Percentiles rank a stretch among this genome's conserved stretches.
Conservation (phyloP, 2,888 invertebrate genomes). For the Orgyia antiqua region DNA sequence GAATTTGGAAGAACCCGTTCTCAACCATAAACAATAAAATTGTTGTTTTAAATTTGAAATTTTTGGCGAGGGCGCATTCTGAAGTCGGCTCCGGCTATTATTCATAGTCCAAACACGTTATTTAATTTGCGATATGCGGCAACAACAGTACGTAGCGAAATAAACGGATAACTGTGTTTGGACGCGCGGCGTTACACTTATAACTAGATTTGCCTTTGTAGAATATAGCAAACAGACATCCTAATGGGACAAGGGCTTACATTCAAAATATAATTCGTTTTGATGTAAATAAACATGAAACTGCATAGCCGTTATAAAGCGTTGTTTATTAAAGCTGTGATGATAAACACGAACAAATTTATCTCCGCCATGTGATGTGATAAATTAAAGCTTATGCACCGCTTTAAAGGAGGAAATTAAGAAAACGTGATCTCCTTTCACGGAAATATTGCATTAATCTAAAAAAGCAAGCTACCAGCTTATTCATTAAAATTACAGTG, state of each 20-base stretch:
- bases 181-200: conserved; percentile 53
- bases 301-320: conserved; percentile 33
- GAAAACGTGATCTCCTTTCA: conserved; percentile 43
- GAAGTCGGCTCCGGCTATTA: conserved; percentile 36
- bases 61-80: conserved; percentile 30
- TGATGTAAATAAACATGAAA: conserved; percentile 39
- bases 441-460: conserved; percentile 44
- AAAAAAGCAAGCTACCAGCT: conserved; percentile 24
- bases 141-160: conserved; percentile 55
- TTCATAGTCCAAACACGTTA: conserved; percentile 62
- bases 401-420: conserved; percentile 52
- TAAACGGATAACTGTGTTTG: conserved; percentile 61
- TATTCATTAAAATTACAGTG: conserved; percentile 32
- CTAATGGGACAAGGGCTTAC: conserved; percentile 61
- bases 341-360: conserved; percentile 55
- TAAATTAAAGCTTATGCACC: conserved; percentile 54
- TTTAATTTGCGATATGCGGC: conserved; percentile 69
- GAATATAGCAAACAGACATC: conserved; percentile 54
- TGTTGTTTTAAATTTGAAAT: conserved; percentile 46
- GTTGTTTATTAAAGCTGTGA: conserved; percentile 44
- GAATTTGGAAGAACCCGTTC: conserved; percentile 15
- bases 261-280: conserved; percentile 55
- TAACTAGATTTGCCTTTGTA: conserved; percentile 70
- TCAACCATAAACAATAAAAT: conserved; percentile 25
- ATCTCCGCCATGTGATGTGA: conserved; percentile 49